phyloP scores from a whole-genome alignment of 2,888 invertebrate genomes.

The Conchocele bisecta region DNA sequence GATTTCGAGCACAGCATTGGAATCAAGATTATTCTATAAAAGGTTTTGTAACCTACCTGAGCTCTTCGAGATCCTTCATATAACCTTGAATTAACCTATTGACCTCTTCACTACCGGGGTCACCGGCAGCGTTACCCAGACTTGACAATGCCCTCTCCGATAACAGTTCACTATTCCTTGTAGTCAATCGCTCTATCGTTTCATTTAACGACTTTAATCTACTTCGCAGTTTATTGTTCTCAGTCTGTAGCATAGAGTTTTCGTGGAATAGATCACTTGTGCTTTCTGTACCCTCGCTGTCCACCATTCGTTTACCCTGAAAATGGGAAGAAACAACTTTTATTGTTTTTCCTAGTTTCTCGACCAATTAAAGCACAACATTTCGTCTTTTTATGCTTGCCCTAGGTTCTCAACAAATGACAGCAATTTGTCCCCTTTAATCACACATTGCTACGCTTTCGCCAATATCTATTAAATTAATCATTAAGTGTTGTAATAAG shows the following conservation, averaged over 20 bases:
- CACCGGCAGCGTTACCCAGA: slow-evolving; percentile 66
- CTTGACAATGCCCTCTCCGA: slow-evolving; percentile 85
- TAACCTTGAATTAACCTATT: slow-evolving; percentile 90
- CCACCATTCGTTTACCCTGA: slow-evolving; percentile 93
- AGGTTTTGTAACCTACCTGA: slow-evolving; percentile 85
- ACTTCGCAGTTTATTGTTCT: slow-evolving; percentile 93
- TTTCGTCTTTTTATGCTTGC: too few species aligned
- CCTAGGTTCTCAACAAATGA: too few species aligned
- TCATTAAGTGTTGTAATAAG: too few species aligned
- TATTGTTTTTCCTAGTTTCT: too few species aligned
- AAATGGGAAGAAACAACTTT: too few species aligned
- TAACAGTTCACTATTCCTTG: slow-evolving; percentile 89
- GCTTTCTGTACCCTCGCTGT: slow-evolving; percentile 92
- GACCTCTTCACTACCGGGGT: slow-evolving; percentile 74
- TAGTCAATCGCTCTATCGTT: slow-evolving; percentile 93
- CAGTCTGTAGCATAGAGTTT: slow-evolving; percentile 94
- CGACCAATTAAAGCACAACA: too few species aligned
- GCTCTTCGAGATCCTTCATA: slow-evolving; percentile 94
- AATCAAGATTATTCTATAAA: too few species aligned
- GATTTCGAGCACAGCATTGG: too few species aligned
- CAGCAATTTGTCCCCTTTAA: too few species aligned
- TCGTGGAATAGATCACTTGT: slow-evolving; percentile 98
- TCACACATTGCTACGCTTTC: too few species aligned
- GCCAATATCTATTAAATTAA: too few species aligned
- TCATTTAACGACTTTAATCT: slow-evolving; percentile 97